Evolutionary conservation across 2,888 invertebrate genomes (phyloP).

Genomic region (Timema podura): DNA sequence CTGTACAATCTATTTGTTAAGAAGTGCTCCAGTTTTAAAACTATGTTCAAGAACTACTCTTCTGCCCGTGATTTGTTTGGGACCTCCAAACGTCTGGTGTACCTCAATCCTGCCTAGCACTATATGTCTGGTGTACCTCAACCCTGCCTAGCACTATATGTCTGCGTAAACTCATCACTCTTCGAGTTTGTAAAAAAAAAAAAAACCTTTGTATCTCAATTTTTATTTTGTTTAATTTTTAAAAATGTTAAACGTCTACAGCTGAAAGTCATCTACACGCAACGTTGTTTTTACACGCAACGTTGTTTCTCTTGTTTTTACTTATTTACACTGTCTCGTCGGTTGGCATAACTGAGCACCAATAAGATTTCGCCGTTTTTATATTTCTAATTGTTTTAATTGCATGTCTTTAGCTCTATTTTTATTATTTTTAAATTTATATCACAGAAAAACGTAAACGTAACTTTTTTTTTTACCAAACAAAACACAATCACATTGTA

Average conservation of each 20-base stretch:
- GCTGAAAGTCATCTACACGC: conserved; percentile 31
- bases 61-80: too few species aligned
- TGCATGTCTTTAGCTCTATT: conserved; percentile 31
- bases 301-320: conserved; percentile 18
- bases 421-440: conserved; percentile 30
- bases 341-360: conserved; percentile 37
- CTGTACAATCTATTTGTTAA: too few species aligned
- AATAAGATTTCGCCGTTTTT: conserved; percentile 33
- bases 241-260: conserved; percentile 19
- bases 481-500: conserved; percentile 37
- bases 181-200: too few species aligned
- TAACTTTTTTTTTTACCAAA: conserved; percentile 32
- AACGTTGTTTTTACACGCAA: conserved; percentile 19
- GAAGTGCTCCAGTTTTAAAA: too few species aligned
- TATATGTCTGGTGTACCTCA: too few species aligned
- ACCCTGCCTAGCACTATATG: too few species aligned
- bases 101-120: too few species aligned
- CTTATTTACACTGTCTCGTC: conserved; percentile 24
- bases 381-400: conserved; percentile 26
- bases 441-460: conserved; percentile 39
- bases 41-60: too few species aligned
- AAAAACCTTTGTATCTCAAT: too few species aligned
- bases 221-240: too few species aligned
- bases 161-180: too few species aligned
- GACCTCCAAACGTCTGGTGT: too few species aligned